Evolutionary conservation across 2,113 vertebrate species (phyloP).

Genomic region (Coreoperca whiteheadi): DNA sequence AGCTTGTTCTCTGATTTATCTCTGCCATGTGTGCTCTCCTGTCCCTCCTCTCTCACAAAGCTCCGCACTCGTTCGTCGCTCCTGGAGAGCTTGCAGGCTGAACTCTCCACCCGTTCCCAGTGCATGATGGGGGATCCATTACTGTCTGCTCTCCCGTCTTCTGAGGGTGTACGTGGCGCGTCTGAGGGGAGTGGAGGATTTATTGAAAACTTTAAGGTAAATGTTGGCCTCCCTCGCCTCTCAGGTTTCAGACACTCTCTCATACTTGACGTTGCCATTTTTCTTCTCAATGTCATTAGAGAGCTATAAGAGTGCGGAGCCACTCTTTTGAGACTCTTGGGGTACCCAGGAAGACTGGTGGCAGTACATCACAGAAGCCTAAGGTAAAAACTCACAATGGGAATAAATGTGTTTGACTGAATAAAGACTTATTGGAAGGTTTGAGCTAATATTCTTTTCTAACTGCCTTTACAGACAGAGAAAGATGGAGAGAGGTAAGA

Average conservation of each 20-base stretch:
- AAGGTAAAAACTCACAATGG: slow-evolving; percentile 68
- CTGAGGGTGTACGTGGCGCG: slow-evolving; percentile 73
- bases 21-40: not conserved
- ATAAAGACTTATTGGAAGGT: not conserved
- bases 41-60: slow-evolving; percentile 65
- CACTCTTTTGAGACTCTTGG: slow-evolving; percentile 91
- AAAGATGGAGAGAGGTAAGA: slow-evolving; percentile 81
- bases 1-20: not conserved
- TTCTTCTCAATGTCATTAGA: slow-evolving; percentile 71
- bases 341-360: slow-evolving; percentile 76
- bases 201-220: slow-evolving; percentile 95
- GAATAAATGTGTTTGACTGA: not conserved
- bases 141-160: slow-evolving; percentile 46
- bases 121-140: slow-evolving; percentile 88
- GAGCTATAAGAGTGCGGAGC: slow-evolving; percentile 91
- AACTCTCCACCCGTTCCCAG: slow-evolving; percentile 87
- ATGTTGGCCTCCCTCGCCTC: not conserved
- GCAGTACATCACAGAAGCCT: slow-evolving; percentile 66
- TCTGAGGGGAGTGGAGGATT: slow-evolving; percentile 90
- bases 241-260: not conserved
- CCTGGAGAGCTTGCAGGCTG: slow-evolving; percentile 88
- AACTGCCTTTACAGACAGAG: slow-evolving; percentile 68
- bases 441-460: not conserved
- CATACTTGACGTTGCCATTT: not conserved
- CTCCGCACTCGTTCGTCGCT: slow-evolving; percentile 91